phyloP scores from a whole-genome alignment of 2,888 invertebrate species.

The Graphium colonna region DNA sequence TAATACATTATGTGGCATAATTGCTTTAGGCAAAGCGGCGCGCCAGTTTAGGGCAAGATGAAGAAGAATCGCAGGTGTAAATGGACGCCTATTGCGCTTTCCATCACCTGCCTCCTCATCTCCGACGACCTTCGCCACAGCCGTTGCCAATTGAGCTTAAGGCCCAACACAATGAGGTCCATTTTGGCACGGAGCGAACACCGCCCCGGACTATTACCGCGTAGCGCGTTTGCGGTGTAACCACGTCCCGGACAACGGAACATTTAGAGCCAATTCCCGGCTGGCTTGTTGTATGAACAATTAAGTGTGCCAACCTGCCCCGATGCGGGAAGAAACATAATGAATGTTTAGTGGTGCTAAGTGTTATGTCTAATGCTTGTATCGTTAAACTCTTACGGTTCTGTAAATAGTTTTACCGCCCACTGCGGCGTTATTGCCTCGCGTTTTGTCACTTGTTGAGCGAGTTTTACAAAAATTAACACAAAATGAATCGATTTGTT shows the following conservation, averaged over 20 bases:
- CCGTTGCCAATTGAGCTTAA: conserved; percentile 46
- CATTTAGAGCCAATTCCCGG: conserved; percentile 74
- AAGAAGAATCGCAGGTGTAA: conserved; percentile 78
- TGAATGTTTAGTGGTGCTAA: conserved; percentile 65
- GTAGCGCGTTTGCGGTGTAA: conserved; percentile 61
- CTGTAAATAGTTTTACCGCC: conserved; percentile 18
- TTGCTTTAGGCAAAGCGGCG: conserved; percentile 73
- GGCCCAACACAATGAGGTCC: conserved; percentile 47
- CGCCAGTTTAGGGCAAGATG: conserved; percentile 74
- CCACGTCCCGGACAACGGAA: conserved; percentile 64
- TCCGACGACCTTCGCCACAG: conserved; percentile 26
- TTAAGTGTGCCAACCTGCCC: conserved; percentile 70
- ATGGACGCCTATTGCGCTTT: conserved; percentile 70
- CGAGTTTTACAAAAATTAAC: conserved; percentile 10
- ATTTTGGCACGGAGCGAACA: conserved; percentile 48
- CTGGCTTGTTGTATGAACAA: conserved; percentile 77
- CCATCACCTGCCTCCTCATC: conserved; percentile 54
- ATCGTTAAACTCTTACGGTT: conserved; percentile 33
- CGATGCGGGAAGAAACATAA: conserved; percentile 65
- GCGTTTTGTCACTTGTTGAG: conserved; percentile 26
- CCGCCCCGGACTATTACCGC: conserved; percentile 47
- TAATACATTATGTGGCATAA: conserved; percentile 76
- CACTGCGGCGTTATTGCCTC: conserved; percentile 14
- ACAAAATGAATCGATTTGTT: conserved; percentile 29
- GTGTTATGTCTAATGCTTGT: conserved; percentile 49